Evolutionary conservation across 2,888 invertebrate genomes (phyloP).

Genomic region (Cyrtodaria siliqua): DNA sequence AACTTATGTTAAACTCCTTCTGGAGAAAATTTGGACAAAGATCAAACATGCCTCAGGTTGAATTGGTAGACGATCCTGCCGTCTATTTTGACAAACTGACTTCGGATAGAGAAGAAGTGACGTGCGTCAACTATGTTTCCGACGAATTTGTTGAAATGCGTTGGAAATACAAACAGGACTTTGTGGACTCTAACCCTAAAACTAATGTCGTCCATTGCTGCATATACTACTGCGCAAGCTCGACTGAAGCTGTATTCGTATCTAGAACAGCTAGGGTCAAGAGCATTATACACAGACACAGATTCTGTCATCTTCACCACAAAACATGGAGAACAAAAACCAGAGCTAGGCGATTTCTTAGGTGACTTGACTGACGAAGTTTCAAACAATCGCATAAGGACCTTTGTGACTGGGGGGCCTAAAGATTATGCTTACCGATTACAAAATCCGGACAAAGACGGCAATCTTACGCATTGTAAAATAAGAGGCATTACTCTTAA

Average conservation of each 20-base stretch:
- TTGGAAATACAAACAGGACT: slow-evolving; percentile 30
- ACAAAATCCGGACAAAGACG: slow-evolving; percentile 31
- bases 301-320: slow-evolving; percentile 37
- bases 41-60: slow-evolving; percentile 27
- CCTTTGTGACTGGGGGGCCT: slow-evolving; percentile 83
- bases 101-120: slow-evolving; percentile 43
- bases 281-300: slow-evolving; percentile 34
- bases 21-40: slow-evolving; percentile 66
- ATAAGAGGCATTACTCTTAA: slow-evolving; percentile 28
- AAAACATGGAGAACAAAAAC: slow-evolving; percentile 21
- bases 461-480: slow-evolving; percentile 22
- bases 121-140: slow-evolving; percentile 32
- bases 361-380: slow-evolving; percentile 49
- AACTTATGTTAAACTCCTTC: slow-evolving; percentile 56
- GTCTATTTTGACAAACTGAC: slow-evolving; percentile 46
- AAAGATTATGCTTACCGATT: slow-evolving; percentile 81
- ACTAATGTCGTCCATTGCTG: slow-evolving; percentile 39
- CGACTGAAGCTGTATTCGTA: slow-evolving; percentile 29
- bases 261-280: slow-evolving; percentile 2
- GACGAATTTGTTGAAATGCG: slow-evolving; percentile 45
- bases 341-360: slow-evolving; percentile 34
- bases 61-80: slow-evolving; percentile 21
- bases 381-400: slow-evolving; percentile 37
- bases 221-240: slow-evolving; percentile 23
- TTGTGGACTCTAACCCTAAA: slow-evolving; percentile 73